A percentile compares a stretch with the other conserved stretches of the same genome.
Conservation (phyloP, 2,888 invertebrate genomes). For the Lasioglossum lativentre region DNA sequence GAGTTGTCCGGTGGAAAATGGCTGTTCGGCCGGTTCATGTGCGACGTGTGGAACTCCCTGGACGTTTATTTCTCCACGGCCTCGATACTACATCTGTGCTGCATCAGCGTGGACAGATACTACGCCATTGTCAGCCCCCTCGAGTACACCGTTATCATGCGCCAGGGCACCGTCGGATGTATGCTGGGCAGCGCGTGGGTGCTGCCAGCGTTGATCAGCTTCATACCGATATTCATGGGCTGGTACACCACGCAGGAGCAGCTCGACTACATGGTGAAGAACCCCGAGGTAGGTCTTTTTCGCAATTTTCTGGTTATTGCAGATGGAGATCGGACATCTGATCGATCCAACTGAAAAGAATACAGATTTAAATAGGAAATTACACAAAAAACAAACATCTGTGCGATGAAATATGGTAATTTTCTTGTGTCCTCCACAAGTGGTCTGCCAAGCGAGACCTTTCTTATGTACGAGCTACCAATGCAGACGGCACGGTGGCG, state of each 20-base stretch:
- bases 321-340: too few relatives aligned
- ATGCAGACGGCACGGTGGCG: not conserved
- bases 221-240: slow-evolving; percentile 88
- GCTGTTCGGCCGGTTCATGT: slow-evolving; percentile 96
- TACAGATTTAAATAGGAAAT: too few relatives aligned
- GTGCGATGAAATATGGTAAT: too few relatives aligned
- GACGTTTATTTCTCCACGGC: slow-evolving; percentile 97
- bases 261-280: slow-evolving; percentile 85
- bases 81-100: slow-evolving; percentile 96
- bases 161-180: slow-evolving; percentile 89
- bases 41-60: slow-evolving; percentile 97
- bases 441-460: not conserved
- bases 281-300: slow-evolving; percentile 87
- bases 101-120: slow-evolving; percentile 96
- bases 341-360: too few relatives aligned
- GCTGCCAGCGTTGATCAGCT: slow-evolving; percentile 87
- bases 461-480: not conserved
- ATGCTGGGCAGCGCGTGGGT: slow-evolving; percentile 87
- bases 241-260: slow-evolving; percentile 90
- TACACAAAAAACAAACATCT: too few relatives aligned
- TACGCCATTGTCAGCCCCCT: slow-evolving; percentile 96
- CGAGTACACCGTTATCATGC: slow-evolving; percentile 97
- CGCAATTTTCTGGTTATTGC: too few relatives aligned
- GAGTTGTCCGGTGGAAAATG: slow-evolving; percentile 93
- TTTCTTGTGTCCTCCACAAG: not conserved